Evolutionary conservation across 1,140 invertebrate species (phyloP).

Genomic region (Drosophila lacteicornis): DNA sequence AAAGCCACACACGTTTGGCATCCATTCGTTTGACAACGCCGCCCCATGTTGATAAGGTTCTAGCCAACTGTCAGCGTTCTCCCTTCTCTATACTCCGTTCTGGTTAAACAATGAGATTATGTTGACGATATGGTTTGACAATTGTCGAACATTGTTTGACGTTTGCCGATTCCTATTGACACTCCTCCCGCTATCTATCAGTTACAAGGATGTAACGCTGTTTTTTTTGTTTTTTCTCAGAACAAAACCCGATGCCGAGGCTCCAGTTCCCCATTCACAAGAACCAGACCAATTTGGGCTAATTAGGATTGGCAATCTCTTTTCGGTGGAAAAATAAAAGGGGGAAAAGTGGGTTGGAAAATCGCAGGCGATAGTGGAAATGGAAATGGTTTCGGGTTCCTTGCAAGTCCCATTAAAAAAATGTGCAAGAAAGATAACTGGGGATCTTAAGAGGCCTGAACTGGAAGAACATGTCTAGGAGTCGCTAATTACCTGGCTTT

Average conservation of each 20-base stretch:
- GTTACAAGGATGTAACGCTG: conserved; percentile 81
- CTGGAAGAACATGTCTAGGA: neutral
- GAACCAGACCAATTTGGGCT: conserved; percentile 62
- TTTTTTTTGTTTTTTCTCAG: conserved; percentile 58
- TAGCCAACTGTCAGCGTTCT: conserved; percentile 3
- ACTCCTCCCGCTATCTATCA: conserved; percentile 51
- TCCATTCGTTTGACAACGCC: conserved; percentile 69
- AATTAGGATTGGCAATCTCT: conserved; percentile 62
- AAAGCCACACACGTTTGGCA: conserved; percentile 57
- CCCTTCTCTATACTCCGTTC: conserved; percentile 16
- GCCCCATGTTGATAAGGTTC: conserved; percentile 73
- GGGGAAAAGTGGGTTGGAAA: conserved; percentile 3
- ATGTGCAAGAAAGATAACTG: neutral
- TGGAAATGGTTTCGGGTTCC: neutral
- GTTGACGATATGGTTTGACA: conserved; percentile 84
- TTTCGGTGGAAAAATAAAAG: conserved; percentile 22
- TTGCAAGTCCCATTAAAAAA: conserved; percentile 12
- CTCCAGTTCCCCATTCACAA: conserved; percentile 23
- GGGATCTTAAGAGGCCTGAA: neutral
- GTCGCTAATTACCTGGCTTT: conserved; percentile 11
- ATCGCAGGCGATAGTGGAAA: conserved; percentile 9
- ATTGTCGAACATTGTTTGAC: conserved; percentile 84
- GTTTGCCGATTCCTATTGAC: conserved; percentile 83
- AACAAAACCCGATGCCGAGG: conserved; percentile 72
- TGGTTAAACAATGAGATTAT: conserved; percentile 84